These are phyloP conservation scores for Heliopora coerulea DNA, from an alignment of 92 coral and sea anemone species.

Conservation along the genomic window DNA sequence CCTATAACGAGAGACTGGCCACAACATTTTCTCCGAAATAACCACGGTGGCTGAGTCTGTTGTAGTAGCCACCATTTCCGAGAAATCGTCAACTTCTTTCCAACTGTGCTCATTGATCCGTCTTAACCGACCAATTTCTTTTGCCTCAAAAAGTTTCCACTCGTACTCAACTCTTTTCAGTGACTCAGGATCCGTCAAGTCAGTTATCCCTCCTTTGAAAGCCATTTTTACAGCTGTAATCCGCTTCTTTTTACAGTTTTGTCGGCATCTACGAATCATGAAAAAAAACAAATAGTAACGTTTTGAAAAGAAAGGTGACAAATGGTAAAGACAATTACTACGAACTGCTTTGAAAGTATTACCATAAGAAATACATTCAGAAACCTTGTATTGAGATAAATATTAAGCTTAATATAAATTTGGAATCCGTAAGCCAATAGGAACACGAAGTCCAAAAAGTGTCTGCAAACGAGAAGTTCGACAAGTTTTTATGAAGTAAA, in stretches of 20 bases:
- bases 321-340: no score
- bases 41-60: not conserved
- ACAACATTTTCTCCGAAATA: constrained; percentile 7
- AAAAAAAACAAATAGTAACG: no score
- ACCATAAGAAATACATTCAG: no score
- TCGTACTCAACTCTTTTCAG: not conserved
- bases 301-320: no score
- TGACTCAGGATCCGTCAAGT: not conserved
- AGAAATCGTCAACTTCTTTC: constrained; percentile 10
- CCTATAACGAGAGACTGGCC: constrained; percentile 15
- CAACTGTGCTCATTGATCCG: not conserved
- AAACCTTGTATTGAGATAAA: no score
- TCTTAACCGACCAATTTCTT: not conserved
- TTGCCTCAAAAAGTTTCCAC: constrained; percentile 18
- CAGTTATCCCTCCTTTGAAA: constrained; percentile 3
- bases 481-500: no score
- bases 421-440: no score
- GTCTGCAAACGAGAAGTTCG: no score
- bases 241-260: constrained; percentile 31
- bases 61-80: not conserved
- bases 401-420: no score
- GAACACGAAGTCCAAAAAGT: no score
- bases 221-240: constrained; percentile 16
- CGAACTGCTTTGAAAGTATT: no score
- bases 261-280: constrained; percentile 2